phyloP scores from a whole-genome alignment of 1,140 invertebrate species.

The Drosophila navojoa region DNA sequence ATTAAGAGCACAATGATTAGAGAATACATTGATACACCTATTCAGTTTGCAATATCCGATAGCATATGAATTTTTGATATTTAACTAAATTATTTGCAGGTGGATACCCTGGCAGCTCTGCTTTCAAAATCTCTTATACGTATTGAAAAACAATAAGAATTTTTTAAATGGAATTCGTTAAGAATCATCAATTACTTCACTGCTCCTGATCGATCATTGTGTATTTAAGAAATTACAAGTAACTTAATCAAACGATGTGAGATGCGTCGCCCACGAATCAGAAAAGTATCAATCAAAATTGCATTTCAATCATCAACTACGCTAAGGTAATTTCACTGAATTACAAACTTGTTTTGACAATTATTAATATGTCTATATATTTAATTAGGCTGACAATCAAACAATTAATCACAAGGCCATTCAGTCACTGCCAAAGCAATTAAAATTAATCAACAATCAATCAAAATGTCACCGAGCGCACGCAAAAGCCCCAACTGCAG shows the following conservation, averaged over 20 bases:
- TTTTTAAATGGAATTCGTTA: neutral
- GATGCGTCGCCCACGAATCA: neutral
- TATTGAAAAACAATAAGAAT: too few relatives aligned
- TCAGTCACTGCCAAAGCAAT: slow-evolving; percentile 54
- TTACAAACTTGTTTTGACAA: slow-evolving; percentile 6
- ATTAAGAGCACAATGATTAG: too few relatives aligned
- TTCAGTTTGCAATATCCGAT: too few relatives aligned
- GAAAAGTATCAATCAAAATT: slow-evolving; percentile 7
- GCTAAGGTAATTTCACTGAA: neutral
- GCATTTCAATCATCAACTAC: neutral
- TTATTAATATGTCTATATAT: slow-evolving; percentile 46
- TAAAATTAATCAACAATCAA: slow-evolving; percentile 70
- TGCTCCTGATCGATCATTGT: too few relatives aligned
- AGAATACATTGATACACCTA: too few relatives aligned
- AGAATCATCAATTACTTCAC: too few relatives aligned
- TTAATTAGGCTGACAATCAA: slow-evolving; percentile 55
- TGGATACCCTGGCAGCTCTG: too few relatives aligned
- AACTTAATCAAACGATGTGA: neutral
- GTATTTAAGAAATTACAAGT: too few relatives aligned
- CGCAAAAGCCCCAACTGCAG: slow-evolving; percentile 9
- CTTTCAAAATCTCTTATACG: too few relatives aligned
- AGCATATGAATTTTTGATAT: too few relatives aligned
- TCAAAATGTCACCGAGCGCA: slow-evolving; percentile 59
- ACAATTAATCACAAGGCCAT: slow-evolving; percentile 41
- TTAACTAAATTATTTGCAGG: too few relatives aligned